A percentile compares a stretch with the other conserved stretches of the same genome.
Conservation (phyloP, 1,140 invertebrate species). For the Ceratitis capitata region DNA sequence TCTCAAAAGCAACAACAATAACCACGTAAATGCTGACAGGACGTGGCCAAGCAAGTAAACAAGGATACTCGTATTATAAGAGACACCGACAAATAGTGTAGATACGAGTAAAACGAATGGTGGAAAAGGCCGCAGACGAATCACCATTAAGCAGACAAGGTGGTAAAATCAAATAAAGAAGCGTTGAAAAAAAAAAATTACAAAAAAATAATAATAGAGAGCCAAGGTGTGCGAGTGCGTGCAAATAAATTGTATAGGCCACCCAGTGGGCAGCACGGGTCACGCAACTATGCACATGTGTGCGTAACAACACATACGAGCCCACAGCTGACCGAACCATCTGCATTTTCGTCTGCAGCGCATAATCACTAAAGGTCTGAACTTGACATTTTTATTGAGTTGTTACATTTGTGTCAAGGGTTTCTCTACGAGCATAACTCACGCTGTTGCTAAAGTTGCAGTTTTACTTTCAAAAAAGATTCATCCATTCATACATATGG, state of each 20-base stretch:
- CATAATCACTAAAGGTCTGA: not conserved
- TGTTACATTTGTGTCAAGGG: constrained; percentile 27
- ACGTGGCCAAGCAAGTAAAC: not conserved
- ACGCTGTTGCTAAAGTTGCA: not conserved
- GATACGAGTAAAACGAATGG: not conserved
- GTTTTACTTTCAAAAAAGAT: not conserved
- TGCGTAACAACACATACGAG: not conserved
- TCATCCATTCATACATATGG: not conserved
- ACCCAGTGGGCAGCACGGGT: constrained; percentile 37
- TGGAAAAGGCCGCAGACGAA: not conserved
- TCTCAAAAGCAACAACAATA: constrained; percentile 12
- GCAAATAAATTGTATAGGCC: constrained; percentile 34
- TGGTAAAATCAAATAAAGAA: constrained; percentile 29
- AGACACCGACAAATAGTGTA: not conserved
- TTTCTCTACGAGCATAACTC: not conserved
- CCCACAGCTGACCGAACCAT: not conserved
- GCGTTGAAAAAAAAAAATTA: constrained; percentile 20
- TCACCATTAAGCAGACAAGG: constrained; percentile 6
- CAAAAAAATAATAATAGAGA: not conserved
- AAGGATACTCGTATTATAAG: not conserved
- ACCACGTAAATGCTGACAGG: not conserved
- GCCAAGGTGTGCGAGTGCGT: not conserved
- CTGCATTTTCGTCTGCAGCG: not conserved
- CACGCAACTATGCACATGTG: not conserved
- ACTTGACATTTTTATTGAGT: constrained; percentile 33